A percentile compares a stretch with the other conserved stretches of the same genome.
Conservation (phyloP, 2,888 invertebrate species). For the Quadroppia sp. region DNA sequence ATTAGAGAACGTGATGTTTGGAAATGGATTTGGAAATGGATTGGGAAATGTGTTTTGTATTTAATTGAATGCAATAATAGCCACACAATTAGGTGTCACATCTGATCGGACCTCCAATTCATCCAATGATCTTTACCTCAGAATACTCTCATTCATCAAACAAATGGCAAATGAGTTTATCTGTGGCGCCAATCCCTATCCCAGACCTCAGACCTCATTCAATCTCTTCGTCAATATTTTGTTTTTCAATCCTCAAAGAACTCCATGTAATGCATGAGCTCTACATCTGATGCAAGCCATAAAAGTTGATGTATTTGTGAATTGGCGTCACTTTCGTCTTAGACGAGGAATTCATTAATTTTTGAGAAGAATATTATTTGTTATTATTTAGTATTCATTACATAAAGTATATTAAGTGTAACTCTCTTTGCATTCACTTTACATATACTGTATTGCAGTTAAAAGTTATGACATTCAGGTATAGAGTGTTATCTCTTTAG, state of each 20-base stretch:
- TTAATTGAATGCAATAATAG: not conserved
- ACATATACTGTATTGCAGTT: no score
- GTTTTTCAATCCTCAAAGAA: not conserved
- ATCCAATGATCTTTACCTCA: not conserved
- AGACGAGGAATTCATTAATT: not conserved
- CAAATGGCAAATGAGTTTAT: slow-evolving; percentile 27
- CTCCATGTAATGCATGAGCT: not conserved
- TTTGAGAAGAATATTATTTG: not conserved
- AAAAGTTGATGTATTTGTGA: not conserved
- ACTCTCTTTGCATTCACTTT: no score
- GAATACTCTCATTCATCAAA: slow-evolving; percentile 29
- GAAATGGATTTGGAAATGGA: not conserved
- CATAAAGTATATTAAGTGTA: not conserved
- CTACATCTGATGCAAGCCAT: not conserved
- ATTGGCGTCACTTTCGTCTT: not conserved
- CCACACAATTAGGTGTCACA: slow-evolving; percentile 4
- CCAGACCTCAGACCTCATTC: slow-evolving; percentile 2
- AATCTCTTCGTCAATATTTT: not conserved
- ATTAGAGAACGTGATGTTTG: not conserved
- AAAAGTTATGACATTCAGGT: no score
- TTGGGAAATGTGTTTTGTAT: not conserved
- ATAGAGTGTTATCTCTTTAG: no score
- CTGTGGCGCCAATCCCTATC: not conserved
- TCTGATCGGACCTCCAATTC: not conserved
- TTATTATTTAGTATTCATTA: not conserved